Conservation (phyloP, 2,113 vertebrate genomes). For the Trachemys scripta region DNA sequence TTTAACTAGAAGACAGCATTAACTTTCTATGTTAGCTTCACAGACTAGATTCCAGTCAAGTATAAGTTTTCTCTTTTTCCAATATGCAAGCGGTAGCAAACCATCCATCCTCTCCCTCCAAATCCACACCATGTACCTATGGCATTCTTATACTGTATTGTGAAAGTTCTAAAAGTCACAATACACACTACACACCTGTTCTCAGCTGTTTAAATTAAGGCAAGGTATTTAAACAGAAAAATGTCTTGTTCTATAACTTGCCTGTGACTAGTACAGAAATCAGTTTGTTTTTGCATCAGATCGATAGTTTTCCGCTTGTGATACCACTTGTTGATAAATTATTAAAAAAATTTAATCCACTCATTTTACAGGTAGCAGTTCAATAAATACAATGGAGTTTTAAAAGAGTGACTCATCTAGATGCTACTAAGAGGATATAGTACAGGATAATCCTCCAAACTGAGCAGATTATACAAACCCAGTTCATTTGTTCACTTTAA, state of each 20-base stretch:
- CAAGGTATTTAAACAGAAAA: background rate
- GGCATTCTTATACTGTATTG: background rate
- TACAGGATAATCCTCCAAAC: background rate
- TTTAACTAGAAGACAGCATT: too few species aligned
- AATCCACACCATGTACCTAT: background rate
- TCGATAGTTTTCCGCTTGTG: background rate
- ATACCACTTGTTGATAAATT: background rate
- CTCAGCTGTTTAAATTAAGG: background rate
- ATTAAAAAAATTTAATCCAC: background rate
- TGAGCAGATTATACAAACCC: too few species aligned
- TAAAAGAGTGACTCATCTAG: background rate
- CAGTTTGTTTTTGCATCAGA: background rate
- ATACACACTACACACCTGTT: too few species aligned
- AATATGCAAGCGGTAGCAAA: background rate
- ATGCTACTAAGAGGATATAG: background rate
- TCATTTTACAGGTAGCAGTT: background rate
- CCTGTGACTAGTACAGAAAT: background rate
- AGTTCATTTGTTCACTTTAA: background rate
- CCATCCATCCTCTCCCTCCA: background rate
- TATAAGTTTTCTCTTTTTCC: background rate
- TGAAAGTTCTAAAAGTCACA: too few species aligned
- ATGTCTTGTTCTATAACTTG: background rate
- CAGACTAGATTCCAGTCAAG: background rate
- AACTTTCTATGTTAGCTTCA: background rate
- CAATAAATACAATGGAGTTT: background rate